These are phyloP conservation scores for Cynopterus sphinx DNA, from an alignment of 2,797 vertebrate species.

Conservation along the genomic window DNA sequence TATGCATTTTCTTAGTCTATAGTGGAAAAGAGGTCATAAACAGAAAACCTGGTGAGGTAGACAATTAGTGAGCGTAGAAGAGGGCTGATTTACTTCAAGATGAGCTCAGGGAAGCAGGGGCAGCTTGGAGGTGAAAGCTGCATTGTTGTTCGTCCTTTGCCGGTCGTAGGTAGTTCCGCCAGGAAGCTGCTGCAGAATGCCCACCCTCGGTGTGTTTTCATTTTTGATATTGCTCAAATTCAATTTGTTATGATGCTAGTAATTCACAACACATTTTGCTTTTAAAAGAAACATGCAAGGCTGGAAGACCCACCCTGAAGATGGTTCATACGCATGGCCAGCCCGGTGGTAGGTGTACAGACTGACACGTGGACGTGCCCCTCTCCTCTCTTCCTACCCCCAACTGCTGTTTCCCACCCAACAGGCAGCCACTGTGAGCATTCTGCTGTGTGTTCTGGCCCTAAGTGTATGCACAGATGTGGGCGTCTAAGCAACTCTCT, in stretches of 20 bases:
- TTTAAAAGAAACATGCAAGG: not conserved
- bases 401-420: not conserved
- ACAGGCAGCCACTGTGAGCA: not conserved
- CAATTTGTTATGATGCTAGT: not conserved
- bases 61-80: conserved; percentile 57
- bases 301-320: not conserved
- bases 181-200: no score
- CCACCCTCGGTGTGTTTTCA: not conserved
- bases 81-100: conserved; percentile 10
- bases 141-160: no score
- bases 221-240: not conserved
- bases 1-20: not conserved
- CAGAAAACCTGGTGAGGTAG: conserved; percentile 44
- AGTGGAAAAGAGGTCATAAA: conserved; percentile 40
- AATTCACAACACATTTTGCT: not conserved
- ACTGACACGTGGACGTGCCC: not conserved
- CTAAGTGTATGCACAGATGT: not conserved
- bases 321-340: not conserved
- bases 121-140: not conserved
- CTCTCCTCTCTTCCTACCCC: not conserved
- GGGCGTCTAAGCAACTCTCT: not conserved
- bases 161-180: no score
- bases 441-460: not conserved
- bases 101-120: conserved; percentile 66
- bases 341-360: not conserved